Conservation (phyloP, 2,113 vertebrate genomes). For the Tupaia tana region DNA sequence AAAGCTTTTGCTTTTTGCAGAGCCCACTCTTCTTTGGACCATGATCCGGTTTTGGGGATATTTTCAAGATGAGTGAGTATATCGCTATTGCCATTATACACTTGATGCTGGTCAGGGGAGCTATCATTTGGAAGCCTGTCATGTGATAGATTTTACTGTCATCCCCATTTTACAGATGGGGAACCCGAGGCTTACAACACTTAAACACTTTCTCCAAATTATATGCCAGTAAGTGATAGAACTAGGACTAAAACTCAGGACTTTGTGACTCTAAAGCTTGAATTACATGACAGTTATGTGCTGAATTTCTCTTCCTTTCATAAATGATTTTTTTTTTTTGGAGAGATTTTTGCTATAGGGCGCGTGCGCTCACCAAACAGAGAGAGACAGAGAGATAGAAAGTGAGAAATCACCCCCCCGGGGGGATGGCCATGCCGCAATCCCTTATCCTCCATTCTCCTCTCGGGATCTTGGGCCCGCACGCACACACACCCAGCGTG, state of each 20-base stretch:
- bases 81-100: background rate
- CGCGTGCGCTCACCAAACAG: no score
- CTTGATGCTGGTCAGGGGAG: background rate
- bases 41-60: background rate
- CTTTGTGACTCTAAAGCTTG: background rate
- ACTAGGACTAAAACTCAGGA: background rate
- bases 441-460: no score
- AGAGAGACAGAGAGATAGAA: no score
- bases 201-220: background rate
- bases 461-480: no score
- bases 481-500: no score
- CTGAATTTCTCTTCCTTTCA: background rate
- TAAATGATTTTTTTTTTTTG: background rate
- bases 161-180: background rate
- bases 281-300: background rate
- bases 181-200: constrained; percentile 16
- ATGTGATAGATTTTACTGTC: background rate
- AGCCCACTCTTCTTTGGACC: background rate
- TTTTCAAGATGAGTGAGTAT: background rate
- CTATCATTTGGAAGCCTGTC: background rate
- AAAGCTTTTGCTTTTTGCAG: background rate
- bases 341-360: no score
- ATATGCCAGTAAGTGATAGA: background rate
- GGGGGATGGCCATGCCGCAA: no score
- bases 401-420: no score